phyloP scores from a whole-genome alignment of 2,888 invertebrate genomes.

The Magallana nippona region DNA sequence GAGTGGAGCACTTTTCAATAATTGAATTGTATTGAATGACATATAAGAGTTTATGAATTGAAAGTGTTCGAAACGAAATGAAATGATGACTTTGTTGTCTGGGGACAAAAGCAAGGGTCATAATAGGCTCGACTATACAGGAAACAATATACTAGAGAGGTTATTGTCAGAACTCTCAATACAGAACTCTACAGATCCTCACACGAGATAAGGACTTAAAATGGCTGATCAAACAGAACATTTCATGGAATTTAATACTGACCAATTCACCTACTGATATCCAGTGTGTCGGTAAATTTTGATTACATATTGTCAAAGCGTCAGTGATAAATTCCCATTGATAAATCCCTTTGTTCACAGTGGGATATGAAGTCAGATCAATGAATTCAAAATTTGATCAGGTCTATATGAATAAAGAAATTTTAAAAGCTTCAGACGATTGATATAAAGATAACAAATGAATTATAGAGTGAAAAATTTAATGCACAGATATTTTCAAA shows the following conservation, averaged over 20 bases:
- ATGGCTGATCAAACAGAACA: conserved; percentile 9
- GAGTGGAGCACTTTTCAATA: not conserved
- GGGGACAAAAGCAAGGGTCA: not conserved
- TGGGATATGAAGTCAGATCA: not conserved
- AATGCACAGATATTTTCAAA: too few relatives aligned
- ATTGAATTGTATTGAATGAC: conserved; percentile 2
- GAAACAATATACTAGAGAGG: not conserved
- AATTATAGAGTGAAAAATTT: too few relatives aligned
- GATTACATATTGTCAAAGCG: conserved; percentile 9
- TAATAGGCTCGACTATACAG: not conserved
- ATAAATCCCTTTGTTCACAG: conserved; percentile 8
- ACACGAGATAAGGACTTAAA: conserved; percentile 9
- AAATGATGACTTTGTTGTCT: not conserved
- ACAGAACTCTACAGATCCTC: not conserved
- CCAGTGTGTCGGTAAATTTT: not conserved
- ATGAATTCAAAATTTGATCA: not conserved
- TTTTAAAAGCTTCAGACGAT: not conserved
- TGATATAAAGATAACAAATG: too few relatives aligned
- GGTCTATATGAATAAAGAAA: not conserved
- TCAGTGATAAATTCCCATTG: not conserved
- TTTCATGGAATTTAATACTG: conserved; percentile 3
- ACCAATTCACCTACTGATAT: not conserved
- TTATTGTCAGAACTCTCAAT: not conserved
- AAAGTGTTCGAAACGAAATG: conserved; percentile 6
- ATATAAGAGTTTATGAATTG: not conserved